Evolutionary conservation across 1,140 invertebrate species (phyloP).

Genomic region (Bombus picipes): DNA sequence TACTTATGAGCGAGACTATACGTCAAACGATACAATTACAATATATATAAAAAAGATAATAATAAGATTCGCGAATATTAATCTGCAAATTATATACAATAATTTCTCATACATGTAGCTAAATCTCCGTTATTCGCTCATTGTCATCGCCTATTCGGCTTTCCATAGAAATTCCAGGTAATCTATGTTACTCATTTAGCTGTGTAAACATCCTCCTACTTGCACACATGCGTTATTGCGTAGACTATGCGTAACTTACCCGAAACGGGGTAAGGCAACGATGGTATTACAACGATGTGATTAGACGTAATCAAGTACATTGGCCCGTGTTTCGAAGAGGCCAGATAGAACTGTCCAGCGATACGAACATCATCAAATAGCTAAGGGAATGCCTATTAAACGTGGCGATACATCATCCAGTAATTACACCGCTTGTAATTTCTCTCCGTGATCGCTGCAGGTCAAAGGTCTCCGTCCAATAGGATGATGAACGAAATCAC

Average conservation of each 20-base stretch:
- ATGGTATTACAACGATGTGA: constrained; percentile 26
- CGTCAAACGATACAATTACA: no score
- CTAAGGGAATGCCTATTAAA: constrained; percentile 43
- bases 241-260: background rate
- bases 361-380: constrained; percentile 38
- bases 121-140: background rate
- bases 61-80: no score
- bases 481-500: background rate
- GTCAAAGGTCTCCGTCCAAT: background rate
- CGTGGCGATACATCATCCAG: constrained; percentile 37
- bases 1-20: no score
- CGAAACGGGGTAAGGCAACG: background rate
- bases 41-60: no score
- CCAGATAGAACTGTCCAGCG: constrained; percentile 38
- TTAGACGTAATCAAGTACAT: constrained; percentile 34
- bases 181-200: background rate
- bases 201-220: background rate
- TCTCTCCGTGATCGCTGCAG: background rate
- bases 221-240: background rate
- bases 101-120: background rate
- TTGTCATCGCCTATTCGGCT: background rate
- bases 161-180: background rate
- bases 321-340: constrained; percentile 21
- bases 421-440: constrained; percentile 41
- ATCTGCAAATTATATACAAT: background rate